Conservation (phyloP, 2,113 vertebrate species). For the Copsychus sechellarum region DNA sequence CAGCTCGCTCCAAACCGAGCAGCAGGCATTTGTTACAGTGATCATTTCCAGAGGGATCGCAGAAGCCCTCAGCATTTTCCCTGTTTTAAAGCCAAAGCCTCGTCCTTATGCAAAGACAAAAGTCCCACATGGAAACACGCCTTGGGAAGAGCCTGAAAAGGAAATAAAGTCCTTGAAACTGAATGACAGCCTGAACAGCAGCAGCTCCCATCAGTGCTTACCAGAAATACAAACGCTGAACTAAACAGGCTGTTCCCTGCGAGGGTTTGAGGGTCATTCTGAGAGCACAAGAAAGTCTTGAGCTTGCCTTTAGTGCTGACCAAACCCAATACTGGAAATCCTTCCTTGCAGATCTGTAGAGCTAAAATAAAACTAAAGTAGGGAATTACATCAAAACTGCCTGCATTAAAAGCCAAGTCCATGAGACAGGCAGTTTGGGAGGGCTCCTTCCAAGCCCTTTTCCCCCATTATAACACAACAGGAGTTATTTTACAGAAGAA, state of each 20-base stretch:
- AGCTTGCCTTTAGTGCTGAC: neutral
- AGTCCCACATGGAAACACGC: neutral
- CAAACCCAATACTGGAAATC: neutral
- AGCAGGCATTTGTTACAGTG: constrained; percentile 4
- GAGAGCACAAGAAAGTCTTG: neutral
- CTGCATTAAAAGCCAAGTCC: neutral
- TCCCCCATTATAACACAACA: neutral
- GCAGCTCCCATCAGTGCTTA: neutral
- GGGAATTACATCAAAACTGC: neutral
- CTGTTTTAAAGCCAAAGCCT: neutral
- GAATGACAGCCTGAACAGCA: neutral
- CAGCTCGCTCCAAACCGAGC: neutral
- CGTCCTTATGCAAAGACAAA: neutral
- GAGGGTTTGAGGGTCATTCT: neutral
- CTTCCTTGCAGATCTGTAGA: neutral
- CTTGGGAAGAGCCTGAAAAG: neutral
- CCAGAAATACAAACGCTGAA: neutral
- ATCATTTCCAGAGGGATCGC: neutral
- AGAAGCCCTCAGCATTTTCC: neutral
- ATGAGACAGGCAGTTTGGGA: neutral
- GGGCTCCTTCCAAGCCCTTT: neutral
- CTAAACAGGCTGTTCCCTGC: neutral
- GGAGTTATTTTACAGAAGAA: neutral
- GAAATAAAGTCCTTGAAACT: neutral
- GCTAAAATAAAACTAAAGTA: neutral